Base-by-base conservation (phyloP, 2,888 invertebrate genomes). In the Scaeva pyrastri region DNA sequence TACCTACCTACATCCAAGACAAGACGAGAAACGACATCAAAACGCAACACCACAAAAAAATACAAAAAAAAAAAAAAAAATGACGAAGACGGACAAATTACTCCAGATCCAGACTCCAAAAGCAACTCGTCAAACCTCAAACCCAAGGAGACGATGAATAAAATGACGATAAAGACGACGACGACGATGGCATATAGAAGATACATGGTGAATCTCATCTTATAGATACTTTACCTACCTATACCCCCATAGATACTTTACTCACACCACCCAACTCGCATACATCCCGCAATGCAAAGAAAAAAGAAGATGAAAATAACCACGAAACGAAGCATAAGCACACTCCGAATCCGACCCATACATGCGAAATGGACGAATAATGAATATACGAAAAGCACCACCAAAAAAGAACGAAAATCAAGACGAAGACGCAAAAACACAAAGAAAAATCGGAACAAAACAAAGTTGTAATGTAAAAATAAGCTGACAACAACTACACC, bases 391-490 rank as follows among this genome's bases (percentile, higher is more conserved):
- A 16, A 39, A 55, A 56, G 45, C 36, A 45, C 41, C 43, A 85
- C 16, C 12, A 75, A 74, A 60, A 83, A 68, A 68, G 12, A 68
- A 45, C 77, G 64, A 77, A 86, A 58, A 77, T 78, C 70, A 64
- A 86, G 82, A 85, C 73, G 70, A 86, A 86, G 82, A 82, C 74
- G 85, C 62, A 66, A 78, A 74, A 78, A 86, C 82, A 77, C 73
- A 86, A 82, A 21, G 82, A 78, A 86, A 81, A 86, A 82, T 86
- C 86, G 82, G 86, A 86, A 86, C 86, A 86, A 86, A 86, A 86
- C 86, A 86, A 86, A 86, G 82, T 86, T 86, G 82, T 82, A 86
- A 86, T 82, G 82, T 82, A 82, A 82, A 86, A 86, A 86, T 86
- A 82, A 82, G 73, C 82, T 81, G 56, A 78, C 77, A 82, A 81